A percentile compares a stretch with the other conserved stretches of the same genome.
These are phyloP conservation scores for Oncorhynchus kisutch DNA, from an alignment of 2,113 vertebrate genomes.

Conservation along the genomic window DNA sequence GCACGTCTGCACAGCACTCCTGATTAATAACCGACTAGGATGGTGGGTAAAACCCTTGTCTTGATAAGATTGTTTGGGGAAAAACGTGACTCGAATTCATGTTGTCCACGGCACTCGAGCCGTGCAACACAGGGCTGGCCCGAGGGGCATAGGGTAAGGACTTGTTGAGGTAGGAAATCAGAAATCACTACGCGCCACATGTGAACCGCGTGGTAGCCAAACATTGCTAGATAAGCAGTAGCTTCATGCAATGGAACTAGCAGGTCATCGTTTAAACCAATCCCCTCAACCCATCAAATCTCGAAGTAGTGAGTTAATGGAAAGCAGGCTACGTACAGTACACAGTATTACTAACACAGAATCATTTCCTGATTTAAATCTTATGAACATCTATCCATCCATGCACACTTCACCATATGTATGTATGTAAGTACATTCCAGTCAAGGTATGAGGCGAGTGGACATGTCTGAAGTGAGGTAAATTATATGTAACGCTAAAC, in stretches of 20 bases:
- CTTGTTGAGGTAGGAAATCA: not conserved
- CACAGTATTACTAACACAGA: not conserved
- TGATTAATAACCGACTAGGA: not conserved
- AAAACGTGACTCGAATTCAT: not conserved
- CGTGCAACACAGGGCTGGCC: not conserved
- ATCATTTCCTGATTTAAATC: not conserved
- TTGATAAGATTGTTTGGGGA: not conserved
- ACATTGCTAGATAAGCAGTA: not conserved
- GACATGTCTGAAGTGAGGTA: not conserved
- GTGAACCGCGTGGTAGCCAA: not conserved
- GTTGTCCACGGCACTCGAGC: not conserved
- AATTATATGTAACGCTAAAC: not conserved
- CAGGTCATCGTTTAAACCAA: not conserved
- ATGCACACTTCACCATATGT: not conserved
- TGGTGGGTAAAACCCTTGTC: not conserved
- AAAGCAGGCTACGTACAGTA: not conserved
- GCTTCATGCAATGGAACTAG: not conserved
- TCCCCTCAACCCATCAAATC: not conserved
- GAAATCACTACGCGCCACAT: not conserved
- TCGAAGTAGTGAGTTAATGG: slow-evolving; percentile 3
- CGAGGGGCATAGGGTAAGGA: not conserved
- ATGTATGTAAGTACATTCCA: not conserved
- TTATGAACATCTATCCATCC: too few species aligned
- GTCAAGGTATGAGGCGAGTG: too few species aligned
- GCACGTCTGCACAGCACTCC: not conserved